Conservation (phyloP, 2,888 invertebrate genomes). For the Mesoligia furuncula region DNA sequence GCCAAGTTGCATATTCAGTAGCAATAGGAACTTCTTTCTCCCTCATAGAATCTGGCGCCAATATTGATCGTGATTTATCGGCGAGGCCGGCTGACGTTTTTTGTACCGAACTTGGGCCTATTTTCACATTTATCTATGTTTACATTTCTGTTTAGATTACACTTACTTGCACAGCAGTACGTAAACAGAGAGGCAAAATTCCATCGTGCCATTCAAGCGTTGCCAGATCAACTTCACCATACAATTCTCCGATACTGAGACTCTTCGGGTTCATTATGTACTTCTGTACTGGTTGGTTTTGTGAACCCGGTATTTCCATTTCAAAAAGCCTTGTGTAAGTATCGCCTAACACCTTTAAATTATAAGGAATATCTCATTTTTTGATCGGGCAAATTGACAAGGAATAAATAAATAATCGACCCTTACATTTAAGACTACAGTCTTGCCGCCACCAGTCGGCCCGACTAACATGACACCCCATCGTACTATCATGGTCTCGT, state of each 20-base stretch:
- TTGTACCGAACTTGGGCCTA: neutral
- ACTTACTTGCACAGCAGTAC: conserved; percentile 86
- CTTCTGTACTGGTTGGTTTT: conserved; percentile 93
- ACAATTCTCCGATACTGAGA: conserved; percentile 96
- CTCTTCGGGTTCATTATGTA: conserved; percentile 97
- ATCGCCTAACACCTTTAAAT: conserved; percentile 92
- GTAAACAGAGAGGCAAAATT: conserved; percentile 91
- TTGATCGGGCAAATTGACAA: neutral
- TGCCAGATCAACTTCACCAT: conserved; percentile 95
- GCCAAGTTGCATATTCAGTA: neutral
- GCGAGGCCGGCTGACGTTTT: neutral
- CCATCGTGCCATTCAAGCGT: conserved; percentile 98
- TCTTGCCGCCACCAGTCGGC: conserved; percentile 97
- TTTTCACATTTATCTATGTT: neutral
- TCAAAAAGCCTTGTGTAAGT: conserved; percentile 92
- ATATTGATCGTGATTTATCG: neutral
- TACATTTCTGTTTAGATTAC: neutral
- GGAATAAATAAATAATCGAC: neutral
- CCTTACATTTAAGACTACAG: conserved; percentile 93
- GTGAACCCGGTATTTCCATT: conserved; percentile 90
- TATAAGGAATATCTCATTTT: neutral
- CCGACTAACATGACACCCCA: conserved; percentile 98
- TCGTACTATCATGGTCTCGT: conserved; percentile 97
- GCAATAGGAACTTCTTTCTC: neutral
- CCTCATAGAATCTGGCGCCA: neutral